Conservation (phyloP, 1,140 invertebrate species). For the Listronotus oregonensis region DNA sequence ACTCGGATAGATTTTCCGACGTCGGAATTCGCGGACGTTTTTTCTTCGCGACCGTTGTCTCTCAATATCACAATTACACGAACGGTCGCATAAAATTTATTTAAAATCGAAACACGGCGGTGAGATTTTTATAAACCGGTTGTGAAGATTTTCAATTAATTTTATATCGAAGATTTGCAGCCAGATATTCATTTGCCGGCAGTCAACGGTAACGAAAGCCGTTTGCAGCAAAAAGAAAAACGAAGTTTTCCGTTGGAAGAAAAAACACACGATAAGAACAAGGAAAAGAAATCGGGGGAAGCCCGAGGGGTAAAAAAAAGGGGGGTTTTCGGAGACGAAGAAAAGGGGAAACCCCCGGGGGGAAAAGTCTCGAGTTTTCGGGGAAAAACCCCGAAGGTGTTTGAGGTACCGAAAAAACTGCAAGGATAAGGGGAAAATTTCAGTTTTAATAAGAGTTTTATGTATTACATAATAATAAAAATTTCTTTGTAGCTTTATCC, state of each 20-base stretch:
- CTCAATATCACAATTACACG: too few species aligned
- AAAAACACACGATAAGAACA: neutral
- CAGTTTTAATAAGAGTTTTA: neutral
- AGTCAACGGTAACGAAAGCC: neutral
- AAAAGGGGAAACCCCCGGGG: neutral
- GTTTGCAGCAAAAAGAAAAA: neutral
- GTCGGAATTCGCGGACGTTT: neutral
- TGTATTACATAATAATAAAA: neutral
- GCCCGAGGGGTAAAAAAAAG: neutral
- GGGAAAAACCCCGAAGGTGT: neutral
- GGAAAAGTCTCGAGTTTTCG: too few species aligned
- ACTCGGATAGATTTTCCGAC: constrained; percentile 5
- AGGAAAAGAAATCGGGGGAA: neutral
- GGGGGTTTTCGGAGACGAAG: neutral
- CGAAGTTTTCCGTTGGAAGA: neutral
- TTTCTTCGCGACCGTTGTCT: neutral
- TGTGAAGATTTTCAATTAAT: too few species aligned
- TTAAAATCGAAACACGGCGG: too few species aligned
- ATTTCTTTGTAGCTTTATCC: too few species aligned
- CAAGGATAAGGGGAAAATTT: neutral
- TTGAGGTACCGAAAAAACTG: neutral
- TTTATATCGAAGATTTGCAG: neutral
- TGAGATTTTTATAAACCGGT: too few species aligned
- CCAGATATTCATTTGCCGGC: neutral
- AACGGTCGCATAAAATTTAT: too few species aligned